phyloP scores from a whole-genome alignment of 2,797 vertebrate genomes.

The Oreortyx pictus region DNA sequence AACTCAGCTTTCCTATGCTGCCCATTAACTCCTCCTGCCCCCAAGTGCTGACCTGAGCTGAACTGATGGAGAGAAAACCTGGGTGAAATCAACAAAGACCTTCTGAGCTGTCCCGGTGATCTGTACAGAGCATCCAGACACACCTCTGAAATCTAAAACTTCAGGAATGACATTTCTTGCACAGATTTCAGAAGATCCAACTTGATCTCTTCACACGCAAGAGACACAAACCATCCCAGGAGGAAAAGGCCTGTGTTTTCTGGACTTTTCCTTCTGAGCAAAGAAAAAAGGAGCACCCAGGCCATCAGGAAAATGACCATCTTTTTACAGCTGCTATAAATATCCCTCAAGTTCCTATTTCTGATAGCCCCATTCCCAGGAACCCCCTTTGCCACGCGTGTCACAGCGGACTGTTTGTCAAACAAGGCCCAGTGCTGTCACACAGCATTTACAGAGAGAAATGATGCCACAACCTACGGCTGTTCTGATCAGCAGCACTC shows the following conservation, averaged over 20 bases:
- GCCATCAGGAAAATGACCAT: neutral
- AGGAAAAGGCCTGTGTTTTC: neutral
- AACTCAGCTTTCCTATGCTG: neutral
- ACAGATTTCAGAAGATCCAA: neutral
- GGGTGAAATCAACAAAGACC: neutral
- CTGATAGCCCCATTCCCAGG: neutral
- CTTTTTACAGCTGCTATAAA: slow-evolving; percentile 41
- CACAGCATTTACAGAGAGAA: neutral
- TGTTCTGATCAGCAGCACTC: neutral
- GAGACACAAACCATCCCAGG: neutral
- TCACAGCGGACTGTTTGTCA: neutral
- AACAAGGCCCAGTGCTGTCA: neutral
- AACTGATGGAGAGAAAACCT: neutral
- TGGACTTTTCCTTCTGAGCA: neutral
- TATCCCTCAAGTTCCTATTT: neutral
- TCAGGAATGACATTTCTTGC: neutral
- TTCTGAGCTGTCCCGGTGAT: neutral
- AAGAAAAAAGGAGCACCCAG: neutral
- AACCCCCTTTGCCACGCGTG: neutral
- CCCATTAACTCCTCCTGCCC: neutral
- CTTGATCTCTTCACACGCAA: neutral
- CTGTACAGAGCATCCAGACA: neutral
- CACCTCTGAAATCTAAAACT: neutral
- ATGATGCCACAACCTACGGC: neutral
- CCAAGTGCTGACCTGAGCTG: neutral